phyloP scores from a whole-genome alignment of 1,140 invertebrate genomes.

The Wiebesia pumilae region DNA sequence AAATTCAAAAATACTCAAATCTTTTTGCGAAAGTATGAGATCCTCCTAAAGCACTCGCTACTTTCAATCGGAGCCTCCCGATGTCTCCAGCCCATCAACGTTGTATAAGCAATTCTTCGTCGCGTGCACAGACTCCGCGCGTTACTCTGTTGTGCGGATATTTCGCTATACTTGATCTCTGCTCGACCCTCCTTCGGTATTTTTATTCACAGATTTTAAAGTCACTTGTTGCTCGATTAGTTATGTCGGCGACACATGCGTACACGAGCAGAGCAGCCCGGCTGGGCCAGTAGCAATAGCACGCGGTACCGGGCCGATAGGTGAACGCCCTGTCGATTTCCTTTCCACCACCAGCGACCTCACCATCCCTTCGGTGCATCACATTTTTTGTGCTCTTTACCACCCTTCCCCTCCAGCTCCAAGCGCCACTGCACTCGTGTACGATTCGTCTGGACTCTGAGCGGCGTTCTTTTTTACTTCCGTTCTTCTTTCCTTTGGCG shows the following conservation, averaged over 20 bases:
- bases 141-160: no score
- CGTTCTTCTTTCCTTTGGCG: neutral
- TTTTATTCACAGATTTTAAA: conserved; percentile 72
- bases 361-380: conserved; percentile 30
- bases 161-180: neutral
- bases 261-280: no score
- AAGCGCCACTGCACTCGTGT: neutral
- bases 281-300: neutral
- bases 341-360: conserved; percentile 56
- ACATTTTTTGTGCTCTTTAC: conserved; percentile 59
- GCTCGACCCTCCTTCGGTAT: conserved; percentile 32
- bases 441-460: conserved; percentile 56
- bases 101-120: no score
- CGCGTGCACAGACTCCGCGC: no score
- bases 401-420: conserved; percentile 36
- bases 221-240: conserved; percentile 74
- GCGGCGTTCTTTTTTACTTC: conserved; percentile 56
- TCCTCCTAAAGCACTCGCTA: no score
- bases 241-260: conserved; percentile 61
- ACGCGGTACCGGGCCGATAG: conserved; percentile 64
- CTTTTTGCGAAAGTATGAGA: no score
- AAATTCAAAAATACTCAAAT: no score
- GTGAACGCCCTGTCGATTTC: conserved; percentile 71
- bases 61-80: no score
- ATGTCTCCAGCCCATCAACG: no score